Percentiles rank a stretch among this genome's conserved stretches.
Conservation (phyloP, 2,113 vertebrate genomes). For the Syrmaticus mikado region DNA sequence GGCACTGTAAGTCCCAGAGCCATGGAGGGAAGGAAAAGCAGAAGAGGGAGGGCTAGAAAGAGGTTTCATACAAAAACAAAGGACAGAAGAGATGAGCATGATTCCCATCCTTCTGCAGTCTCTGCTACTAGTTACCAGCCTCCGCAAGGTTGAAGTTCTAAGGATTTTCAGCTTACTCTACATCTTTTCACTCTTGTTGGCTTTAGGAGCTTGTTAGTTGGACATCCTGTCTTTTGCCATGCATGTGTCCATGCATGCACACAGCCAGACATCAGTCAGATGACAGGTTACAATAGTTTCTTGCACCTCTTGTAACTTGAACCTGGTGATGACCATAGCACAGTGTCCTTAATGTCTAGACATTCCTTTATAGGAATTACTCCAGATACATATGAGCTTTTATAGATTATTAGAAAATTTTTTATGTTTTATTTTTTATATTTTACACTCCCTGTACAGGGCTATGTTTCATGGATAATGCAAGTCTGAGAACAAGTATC, state of each 20-base stretch:
- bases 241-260: too few species aligned
- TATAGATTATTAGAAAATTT: neutral
- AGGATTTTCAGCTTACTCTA: neutral
- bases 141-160: neutral
- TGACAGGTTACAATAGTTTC: neutral
- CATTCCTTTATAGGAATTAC: neutral
- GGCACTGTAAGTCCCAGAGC: neutral
- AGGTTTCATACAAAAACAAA: rapidly evolving
- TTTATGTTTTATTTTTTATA: too few species aligned
- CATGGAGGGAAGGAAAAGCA: neutral
- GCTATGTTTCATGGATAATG: neutral
- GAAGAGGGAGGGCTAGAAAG: neutral
- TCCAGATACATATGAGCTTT: neutral
- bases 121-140: neutral
- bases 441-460: neutral
- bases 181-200: neutral
- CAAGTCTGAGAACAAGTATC: neutral
- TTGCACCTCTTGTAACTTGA: neutral
- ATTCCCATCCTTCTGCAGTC: neutral
- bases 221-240: neutral
- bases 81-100: neutral
- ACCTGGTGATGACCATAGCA: neutral
- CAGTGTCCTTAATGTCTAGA: neutral
- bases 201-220: neutral
- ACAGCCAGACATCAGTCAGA: neutral